Evolutionary conservation across 2,888 invertebrate species (phyloP).

Genomic region (Rhyacophila evoluta): DNA sequence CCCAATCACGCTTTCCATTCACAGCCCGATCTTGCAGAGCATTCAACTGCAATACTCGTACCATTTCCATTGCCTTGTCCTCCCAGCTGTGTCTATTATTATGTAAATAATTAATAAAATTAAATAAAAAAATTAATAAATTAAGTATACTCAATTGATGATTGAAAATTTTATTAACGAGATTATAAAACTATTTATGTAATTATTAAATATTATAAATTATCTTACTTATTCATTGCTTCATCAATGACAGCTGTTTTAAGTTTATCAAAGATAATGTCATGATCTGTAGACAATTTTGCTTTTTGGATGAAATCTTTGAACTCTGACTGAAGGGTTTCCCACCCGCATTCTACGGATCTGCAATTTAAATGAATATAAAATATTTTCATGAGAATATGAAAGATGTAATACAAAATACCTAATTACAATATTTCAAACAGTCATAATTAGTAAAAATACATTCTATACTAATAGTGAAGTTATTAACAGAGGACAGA

Average conservation of each 20-base stretch:
- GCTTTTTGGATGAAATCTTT: constrained; percentile 76
- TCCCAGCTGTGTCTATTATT: constrained; percentile 66
- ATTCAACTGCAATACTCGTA: constrained; percentile 95
- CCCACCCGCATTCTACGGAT: constrained; percentile 74
- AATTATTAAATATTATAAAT: too few relatives aligned
- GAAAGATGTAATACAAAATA: too few relatives aligned
- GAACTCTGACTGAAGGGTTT: constrained; percentile 83
- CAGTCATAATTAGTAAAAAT: too few relatives aligned
- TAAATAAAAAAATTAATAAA: constrained; percentile 30
- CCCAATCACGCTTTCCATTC: constrained; percentile 92
- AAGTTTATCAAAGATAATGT: constrained; percentile 90
- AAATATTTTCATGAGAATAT: too few relatives aligned
- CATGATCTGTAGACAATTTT: constrained; percentile 78
- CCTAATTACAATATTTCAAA: too few relatives aligned
- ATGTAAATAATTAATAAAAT: constrained; percentile 15
- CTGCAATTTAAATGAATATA: constrained; percentile 25
- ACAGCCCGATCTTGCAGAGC: constrained; percentile 91
- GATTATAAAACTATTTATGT: too few relatives aligned
- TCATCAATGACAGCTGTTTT: constrained; percentile 91
- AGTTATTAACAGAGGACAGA: too few relatives aligned
- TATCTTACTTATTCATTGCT: constrained; percentile 87
- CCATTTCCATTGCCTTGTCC: constrained; percentile 68
- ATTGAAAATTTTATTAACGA: too few relatives aligned
- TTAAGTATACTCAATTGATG: too few relatives aligned
- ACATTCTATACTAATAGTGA: too few relatives aligned